Base-by-base conservation (phyloP, 2,113 vertebrate genomes). In the Plecturocebus donacophilus region DNA sequence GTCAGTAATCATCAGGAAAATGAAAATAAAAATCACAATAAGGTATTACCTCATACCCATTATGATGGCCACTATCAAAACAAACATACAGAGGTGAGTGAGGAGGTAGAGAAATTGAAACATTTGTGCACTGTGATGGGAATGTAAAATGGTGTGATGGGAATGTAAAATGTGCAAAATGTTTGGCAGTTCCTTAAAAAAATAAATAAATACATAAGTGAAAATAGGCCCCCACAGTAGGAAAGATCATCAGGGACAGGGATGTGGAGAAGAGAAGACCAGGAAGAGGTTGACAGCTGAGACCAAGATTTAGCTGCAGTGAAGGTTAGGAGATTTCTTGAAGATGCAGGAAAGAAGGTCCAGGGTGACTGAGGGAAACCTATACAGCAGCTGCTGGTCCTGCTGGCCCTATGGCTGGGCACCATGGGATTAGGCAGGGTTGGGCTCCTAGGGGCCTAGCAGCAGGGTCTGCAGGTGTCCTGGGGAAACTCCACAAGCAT, bases 81-180 rank as follows among this genome's bases (percentile, higher is more conserved):
- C 25, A 61, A 70, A 91, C 38, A 79, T 77, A 93, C 52, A 52
- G 52, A 93, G 77, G 20, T 38, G 84, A 56, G 32, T 76, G 56
- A 94, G 19, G 27, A 73, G n/a, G 56, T 47, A 45, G 40, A 94
- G 73, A 89, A 68, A 81, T 2, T 90, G 47, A 54, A 90, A 76
- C 21, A 49, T 9, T 71, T 80, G 20, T 49, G 40, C 13, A 89
- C 1, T 52, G 19, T 32, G 40, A 30, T 54, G 27, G 47, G 47
- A 91, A 83, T 82, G 17, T 35, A 83, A 94, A 94, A 94, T 68
- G 81, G 25, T 79, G 8, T 32, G 40, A 30, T 54, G 27, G 47
- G 47, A 91, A 83, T 82, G 17, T 35, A 83, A 94, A 94, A 94
- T 77, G 6, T 77, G 61, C 49, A 93, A 93, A 90, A 94, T 73